phyloP scores from a whole-genome alignment of 2,113 vertebrate species.

The Phodopus roborovskii region DNA sequence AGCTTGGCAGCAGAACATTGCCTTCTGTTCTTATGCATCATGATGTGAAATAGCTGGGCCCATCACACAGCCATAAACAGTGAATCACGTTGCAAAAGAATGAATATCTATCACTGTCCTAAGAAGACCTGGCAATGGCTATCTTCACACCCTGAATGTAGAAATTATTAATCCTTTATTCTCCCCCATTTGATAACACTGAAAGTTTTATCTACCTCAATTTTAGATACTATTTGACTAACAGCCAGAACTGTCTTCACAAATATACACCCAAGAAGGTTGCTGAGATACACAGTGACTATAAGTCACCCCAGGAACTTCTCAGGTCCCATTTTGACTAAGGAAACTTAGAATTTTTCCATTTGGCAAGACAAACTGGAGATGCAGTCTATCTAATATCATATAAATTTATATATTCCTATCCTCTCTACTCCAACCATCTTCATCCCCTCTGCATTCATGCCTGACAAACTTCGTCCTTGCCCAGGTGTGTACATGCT shows the following conservation, averaged over 20 bases:
- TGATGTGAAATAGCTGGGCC: not conserved
- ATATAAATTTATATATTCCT: not conserved
- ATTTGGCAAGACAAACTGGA: not conserved
- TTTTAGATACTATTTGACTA: conserved; percentile 30
- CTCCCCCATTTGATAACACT: conserved; percentile 25
- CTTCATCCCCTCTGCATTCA: not conserved
- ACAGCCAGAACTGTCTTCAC: not conserved
- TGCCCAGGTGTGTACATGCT: not conserved
- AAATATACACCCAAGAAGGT: not conserved
- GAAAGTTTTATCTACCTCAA: conserved; percentile 31
- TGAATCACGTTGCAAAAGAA: not conserved
- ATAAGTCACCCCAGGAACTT: not conserved
- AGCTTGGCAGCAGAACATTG: not conserved
- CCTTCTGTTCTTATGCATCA: not conserved
- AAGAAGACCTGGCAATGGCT: conserved; percentile 10
- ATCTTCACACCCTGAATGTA: not conserved
- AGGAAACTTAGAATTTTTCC: not conserved
- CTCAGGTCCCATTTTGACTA: not conserved
- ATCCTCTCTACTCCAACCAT: not conserved
- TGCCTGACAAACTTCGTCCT: not conserved
- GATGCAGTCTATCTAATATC: not conserved
- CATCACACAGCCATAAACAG: not conserved
- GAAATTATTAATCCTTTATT: conserved; percentile 47
- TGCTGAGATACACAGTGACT: not conserved
- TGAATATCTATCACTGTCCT: not conserved